Percentiles rank a stretch among this genome's conserved stretches.
Conservation (phyloP, 1,140 invertebrate species). For the Saxidomus purpurata region DNA sequence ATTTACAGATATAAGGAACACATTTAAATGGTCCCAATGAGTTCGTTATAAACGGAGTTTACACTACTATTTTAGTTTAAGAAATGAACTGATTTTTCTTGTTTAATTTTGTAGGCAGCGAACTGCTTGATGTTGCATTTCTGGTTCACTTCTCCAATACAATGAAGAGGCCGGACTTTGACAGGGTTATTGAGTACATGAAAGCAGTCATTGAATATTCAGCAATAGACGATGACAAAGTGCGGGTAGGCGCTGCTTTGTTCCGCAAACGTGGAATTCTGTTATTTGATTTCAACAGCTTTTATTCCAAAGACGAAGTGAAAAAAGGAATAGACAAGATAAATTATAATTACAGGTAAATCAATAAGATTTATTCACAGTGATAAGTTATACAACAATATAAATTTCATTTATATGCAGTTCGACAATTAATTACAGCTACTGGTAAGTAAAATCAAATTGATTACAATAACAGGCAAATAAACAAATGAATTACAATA, state of each 20-base stretch:
- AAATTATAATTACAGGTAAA: conserved; percentile 63
- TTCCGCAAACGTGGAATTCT: conserved; percentile 71
- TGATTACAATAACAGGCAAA: no score
- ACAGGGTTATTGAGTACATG: conserved; percentile 72
- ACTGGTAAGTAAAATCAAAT: no score
- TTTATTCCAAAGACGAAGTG: conserved; percentile 71
- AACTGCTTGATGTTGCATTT: conserved; percentile 80
- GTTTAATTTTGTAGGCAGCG: conserved; percentile 73
- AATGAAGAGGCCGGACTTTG: conserved; percentile 65
- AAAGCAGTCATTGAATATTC: conserved; percentile 69
- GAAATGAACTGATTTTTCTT: no score
- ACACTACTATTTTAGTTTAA: no score
- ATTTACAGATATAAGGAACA: no score
- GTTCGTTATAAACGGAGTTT: no score
- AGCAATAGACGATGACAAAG: conserved; percentile 76
- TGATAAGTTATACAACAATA: no score
- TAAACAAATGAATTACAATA: no score
- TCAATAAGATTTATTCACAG: background rate
- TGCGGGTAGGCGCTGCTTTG: conserved; percentile 76
- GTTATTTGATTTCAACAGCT: conserved; percentile 78
- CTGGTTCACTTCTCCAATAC: conserved; percentile 79
- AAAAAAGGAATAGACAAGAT: conserved; percentile 74
- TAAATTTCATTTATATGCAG: no score
- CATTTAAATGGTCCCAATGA: no score
- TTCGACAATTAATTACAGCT: no score